Evolutionary conservation across 2,797 vertebrate species (phyloP).

Genomic region (Carapus acus): DNA sequence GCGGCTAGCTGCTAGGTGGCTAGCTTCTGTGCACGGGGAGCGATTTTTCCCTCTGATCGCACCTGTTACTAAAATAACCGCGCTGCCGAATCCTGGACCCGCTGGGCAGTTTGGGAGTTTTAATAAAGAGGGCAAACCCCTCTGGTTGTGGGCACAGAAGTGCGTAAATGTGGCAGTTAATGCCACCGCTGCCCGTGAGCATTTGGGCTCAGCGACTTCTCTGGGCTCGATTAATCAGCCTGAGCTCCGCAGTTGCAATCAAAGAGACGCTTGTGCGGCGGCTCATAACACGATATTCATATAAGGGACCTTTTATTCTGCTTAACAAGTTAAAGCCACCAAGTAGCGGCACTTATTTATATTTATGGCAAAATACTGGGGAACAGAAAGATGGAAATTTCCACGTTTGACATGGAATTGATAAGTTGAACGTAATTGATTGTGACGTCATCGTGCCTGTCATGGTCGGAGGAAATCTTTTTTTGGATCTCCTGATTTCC

Average conservation of each 20-base stretch:
- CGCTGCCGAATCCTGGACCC: not conserved
- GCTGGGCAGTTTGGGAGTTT: not conserved
- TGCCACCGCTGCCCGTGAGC: constrained; percentile 27
- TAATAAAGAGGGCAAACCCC: not conserved
- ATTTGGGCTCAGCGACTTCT: constrained; percentile 40
- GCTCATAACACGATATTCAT: not conserved
- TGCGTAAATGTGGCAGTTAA: constrained; percentile 28
- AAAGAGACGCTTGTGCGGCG: not conserved
- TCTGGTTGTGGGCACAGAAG: constrained; percentile 9
- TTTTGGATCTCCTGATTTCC: no score
- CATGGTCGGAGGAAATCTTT: no score
- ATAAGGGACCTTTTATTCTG: no score
- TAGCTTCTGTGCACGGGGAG: constrained; percentile 11
- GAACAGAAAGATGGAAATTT: no score
- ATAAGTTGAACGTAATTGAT: no score
- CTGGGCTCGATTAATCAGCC: constrained; percentile 50
- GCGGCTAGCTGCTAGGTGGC: constrained; percentile 36
- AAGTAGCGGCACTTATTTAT: no score
- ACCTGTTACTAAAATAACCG: not conserved
- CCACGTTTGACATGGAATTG: no score
- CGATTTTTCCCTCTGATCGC: not conserved
- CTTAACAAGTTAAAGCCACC: no score
- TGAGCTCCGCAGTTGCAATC: constrained; percentile 11
- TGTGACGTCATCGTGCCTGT: no score
- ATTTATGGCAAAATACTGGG: no score